A percentile compares a stretch with the other conserved stretches of the same genome.
phyloP scores from a whole-genome alignment of 2,888 invertebrate species.

The Cheilosia urbana region DNA sequence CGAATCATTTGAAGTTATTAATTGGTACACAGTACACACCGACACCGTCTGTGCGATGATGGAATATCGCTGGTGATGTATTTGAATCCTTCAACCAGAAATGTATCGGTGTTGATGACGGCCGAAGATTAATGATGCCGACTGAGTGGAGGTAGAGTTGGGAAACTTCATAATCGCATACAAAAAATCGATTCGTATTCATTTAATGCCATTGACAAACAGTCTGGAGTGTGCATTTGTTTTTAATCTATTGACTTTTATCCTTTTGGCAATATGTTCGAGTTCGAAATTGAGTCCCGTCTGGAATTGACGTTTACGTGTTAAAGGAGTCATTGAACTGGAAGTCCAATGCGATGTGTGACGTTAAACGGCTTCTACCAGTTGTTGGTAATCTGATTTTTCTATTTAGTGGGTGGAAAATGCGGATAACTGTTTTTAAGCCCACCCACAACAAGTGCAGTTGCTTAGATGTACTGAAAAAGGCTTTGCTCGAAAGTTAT shows the following conservation, averaged over 20 bases:
- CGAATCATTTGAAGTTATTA: constrained; percentile 45
- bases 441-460: no score
- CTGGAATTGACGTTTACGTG: constrained; percentile 9
- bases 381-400: background rate
- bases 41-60: constrained; percentile 2
- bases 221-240: background rate
- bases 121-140: constrained; percentile 38
- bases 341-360: background rate
- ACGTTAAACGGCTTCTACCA: background rate
- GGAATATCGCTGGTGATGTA: constrained; percentile 14
- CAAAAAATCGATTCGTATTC: background rate
- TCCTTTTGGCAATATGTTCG: constrained; percentile 6
- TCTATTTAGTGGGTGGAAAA: background rate
- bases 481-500: no score
- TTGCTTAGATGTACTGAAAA: no score
- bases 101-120: background rate
- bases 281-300: constrained; percentile 15
- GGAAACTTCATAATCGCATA: constrained; percentile 1
- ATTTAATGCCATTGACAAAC: background rate
- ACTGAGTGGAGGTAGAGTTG: constrained; percentile 6
- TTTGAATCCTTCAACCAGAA: constrained; percentile 1
- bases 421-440: no score
- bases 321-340: constrained; percentile 4
- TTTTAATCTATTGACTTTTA: constrained; percentile 37
- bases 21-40: constrained; percentile 32